These are phyloP conservation scores for Drosophila rhopaloa DNA, from an alignment of 1,140 invertebrate species.

Conservation along the genomic window DNA sequence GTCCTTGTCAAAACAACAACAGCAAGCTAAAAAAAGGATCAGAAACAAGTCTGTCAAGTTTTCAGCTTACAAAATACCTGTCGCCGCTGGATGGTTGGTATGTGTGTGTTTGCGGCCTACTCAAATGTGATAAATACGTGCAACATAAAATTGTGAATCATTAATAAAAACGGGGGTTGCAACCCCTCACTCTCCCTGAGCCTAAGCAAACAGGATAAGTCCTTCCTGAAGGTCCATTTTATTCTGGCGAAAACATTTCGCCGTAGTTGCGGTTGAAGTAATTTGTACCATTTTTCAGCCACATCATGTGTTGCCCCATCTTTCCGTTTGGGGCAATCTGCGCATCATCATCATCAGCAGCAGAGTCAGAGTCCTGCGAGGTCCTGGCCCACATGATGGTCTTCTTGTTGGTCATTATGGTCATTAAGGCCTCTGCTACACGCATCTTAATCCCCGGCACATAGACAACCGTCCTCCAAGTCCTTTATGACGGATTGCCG, in stretches of 20 bases:
- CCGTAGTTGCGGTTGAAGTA: constrained; percentile 58
- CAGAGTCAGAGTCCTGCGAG: constrained; percentile 37
- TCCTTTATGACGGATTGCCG: constrained; percentile 68
- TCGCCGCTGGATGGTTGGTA: constrained; percentile 50
- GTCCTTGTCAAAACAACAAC: constrained; percentile 69
- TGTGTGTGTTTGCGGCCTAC: constrained; percentile 45
- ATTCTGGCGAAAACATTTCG: constrained; percentile 47
- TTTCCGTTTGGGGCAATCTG: constrained; percentile 44
- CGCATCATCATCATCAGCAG: constrained; percentile 63
- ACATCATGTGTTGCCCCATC: constrained; percentile 71
- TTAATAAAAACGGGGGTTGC: constrained; percentile 71
- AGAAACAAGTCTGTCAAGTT: constrained; percentile 82
- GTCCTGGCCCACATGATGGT: constrained; percentile 58
- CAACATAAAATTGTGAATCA: constrained; percentile 81
- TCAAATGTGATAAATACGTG: constrained; percentile 81
- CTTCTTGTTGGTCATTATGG: constrained; percentile 77
- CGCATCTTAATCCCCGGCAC: constrained; percentile 68
- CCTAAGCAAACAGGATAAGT: constrained; percentile 67
- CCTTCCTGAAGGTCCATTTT: constrained; percentile 52
- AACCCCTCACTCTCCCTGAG: constrained; percentile 20
- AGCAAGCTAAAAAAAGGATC: constrained; percentile 62
- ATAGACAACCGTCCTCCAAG: constrained; percentile 52
- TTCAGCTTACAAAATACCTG: constrained; percentile 81
- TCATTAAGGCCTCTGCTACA: constrained; percentile 66
- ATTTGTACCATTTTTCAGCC: constrained; percentile 83